Evolutionary conservation across 2,888 invertebrate species (phyloP).

Genomic region (Cataglyphis albicans): DNA sequence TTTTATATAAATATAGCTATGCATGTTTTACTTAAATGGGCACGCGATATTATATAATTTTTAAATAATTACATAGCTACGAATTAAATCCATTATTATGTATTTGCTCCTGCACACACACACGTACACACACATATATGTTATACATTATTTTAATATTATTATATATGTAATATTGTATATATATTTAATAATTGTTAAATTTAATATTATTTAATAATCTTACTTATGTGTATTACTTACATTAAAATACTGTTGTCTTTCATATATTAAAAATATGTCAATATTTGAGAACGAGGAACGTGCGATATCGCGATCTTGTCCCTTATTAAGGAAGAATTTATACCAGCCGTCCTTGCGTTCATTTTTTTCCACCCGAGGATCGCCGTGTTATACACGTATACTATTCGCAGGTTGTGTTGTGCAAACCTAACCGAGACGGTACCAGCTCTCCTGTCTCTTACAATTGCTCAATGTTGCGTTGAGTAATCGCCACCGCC

Average conservation of each 20-base stretch:
- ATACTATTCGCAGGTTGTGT: slow-evolving; percentile 54
- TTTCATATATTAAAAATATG: not conserved
- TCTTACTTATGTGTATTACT: not conserved
- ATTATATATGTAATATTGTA: not conserved
- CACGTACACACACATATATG: not conserved
- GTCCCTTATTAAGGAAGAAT: slow-evolving; percentile 63
- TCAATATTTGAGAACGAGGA: not conserved
- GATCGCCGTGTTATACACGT: slow-evolving; percentile 27
- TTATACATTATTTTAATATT: not conserved
- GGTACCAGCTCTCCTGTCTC: slow-evolving; percentile 57
- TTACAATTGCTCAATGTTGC: slow-evolving; percentile 75
- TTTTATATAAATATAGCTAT: not conserved
- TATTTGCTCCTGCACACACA: not conserved
- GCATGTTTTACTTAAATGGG: not conserved
- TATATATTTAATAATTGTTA: not conserved
- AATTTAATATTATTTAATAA: not conserved
- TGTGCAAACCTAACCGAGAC: slow-evolving; percentile 67
- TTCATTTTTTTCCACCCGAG: slow-evolving; percentile 25
- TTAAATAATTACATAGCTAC: not conserved
- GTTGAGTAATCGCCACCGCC: slow-evolving; percentile 73
- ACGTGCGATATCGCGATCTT: slow-evolving; percentile 25
- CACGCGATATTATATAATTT: slow-evolving; percentile 7
- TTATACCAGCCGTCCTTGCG: slow-evolving; percentile 66
- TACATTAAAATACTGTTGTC: not conserved
- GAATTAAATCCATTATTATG: slow-evolving; percentile 5